phyloP scores from a whole-genome alignment of 2,888 invertebrate genomes.

The Dryobotodes eremita region DNA sequence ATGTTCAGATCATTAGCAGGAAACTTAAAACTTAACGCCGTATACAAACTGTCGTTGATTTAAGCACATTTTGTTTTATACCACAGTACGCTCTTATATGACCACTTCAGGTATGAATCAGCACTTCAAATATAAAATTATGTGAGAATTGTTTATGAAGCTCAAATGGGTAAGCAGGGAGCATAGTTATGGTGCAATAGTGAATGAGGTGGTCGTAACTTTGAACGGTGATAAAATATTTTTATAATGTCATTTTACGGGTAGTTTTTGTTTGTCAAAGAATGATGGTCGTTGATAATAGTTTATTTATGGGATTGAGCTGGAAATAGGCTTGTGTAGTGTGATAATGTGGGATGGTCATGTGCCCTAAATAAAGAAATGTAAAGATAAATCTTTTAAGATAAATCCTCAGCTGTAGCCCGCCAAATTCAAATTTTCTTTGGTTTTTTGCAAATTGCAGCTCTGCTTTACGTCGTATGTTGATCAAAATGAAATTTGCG shows the following conservation, averaged over 20 bases:
- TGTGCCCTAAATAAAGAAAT: neutral
- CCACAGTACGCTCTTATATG: slow-evolving; percentile 43
- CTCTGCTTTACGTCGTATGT: no score
- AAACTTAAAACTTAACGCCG: slow-evolving; percentile 67
- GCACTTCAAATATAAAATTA: slow-evolving; percentile 54
- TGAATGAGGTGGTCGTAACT: slow-evolving; percentile 35
- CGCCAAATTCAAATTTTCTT: no score
- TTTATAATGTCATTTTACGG: slow-evolving; percentile 38
- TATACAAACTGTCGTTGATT: slow-evolving; percentile 58
- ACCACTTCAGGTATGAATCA: slow-evolving; percentile 53
- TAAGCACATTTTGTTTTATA: slow-evolving; percentile 58
- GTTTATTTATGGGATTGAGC: slow-evolving; percentile 5
- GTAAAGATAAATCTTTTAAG: no score
- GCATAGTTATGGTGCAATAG: slow-evolving; percentile 33
- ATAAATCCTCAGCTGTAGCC: no score
- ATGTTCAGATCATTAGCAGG: slow-evolving; percentile 68
- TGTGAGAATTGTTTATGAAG: slow-evolving; percentile 51
- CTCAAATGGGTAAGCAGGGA: slow-evolving; percentile 37
- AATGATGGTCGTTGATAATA: neutral
- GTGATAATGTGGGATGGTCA: neutral
- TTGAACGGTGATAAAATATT: slow-evolving; percentile 44
- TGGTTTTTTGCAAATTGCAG: no score
- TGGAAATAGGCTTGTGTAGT: neutral
- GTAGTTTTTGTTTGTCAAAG: slow-evolving; percentile 37
- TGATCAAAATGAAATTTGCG: no score